Conservation (phyloP, 2,113 vertebrate species). For the Muscicapa adusta region DNA sequence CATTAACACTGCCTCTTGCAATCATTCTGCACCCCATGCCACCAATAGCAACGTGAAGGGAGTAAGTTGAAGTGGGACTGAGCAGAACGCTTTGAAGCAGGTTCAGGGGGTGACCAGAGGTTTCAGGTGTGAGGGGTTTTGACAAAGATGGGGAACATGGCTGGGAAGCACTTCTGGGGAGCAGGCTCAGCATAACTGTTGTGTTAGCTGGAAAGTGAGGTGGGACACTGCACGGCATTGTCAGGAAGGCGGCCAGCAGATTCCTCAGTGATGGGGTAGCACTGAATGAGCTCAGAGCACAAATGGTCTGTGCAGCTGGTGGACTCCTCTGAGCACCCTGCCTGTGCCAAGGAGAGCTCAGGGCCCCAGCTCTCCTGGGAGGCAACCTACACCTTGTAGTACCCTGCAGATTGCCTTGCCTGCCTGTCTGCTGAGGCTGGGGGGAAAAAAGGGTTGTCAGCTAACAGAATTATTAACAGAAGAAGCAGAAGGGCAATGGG, state of each 20-base stretch:
- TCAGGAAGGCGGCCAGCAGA: slow-evolving; percentile 42
- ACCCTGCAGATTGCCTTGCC: background rate
- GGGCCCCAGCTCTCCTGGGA: background rate
- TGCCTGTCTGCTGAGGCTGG: background rate
- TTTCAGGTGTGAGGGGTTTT: background rate
- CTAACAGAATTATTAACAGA: background rate
- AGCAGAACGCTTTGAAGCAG: background rate
- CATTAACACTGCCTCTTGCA: background rate
- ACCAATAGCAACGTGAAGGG: background rate
- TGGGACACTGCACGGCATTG: background rate
- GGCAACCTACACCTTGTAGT: background rate
- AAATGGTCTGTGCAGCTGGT: slow-evolving; percentile 55
- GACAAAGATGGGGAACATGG: background rate
- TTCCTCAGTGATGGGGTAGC: slow-evolving; percentile 51
- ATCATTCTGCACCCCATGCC: background rate
- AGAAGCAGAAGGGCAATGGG: background rate
- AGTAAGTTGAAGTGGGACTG: background rate
- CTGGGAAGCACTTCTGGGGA: background rate
- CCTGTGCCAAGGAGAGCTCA: background rate
- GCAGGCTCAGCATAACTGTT: background rate
- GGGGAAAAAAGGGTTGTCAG: background rate
- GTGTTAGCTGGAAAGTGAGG: background rate
- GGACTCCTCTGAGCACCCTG: background rate
- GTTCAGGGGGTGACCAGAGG: background rate
- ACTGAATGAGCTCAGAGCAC: slow-evolving; percentile 56